Base-by-base conservation (phyloP, 1,140 invertebrate genomes). In the Dufourea novaeangliae region DNA sequence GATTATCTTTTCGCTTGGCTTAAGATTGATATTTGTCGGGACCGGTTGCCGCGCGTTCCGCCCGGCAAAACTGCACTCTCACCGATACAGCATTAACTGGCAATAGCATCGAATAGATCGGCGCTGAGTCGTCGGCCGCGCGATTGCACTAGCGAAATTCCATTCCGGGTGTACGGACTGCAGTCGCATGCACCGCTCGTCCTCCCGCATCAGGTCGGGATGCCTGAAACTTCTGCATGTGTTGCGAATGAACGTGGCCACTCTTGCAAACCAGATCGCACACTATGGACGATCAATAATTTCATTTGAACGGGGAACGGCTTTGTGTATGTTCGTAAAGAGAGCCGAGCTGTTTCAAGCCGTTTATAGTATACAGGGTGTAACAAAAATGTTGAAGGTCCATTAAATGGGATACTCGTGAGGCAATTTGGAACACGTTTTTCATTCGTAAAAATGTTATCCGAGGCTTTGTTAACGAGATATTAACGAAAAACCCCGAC, bases 1-100 rank as follows among this genome's bases (percentile, higher is more conserved):
- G 67, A 76, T 83, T 82, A 82, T 83, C 80, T 83, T 56, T 52
- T 83, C 81, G 81, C 81, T 83, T 78, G 61, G 75, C 80, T 83
- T 83, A 83, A 82, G 81, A 82, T 82, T 82, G 80, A 83, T 83
- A 82, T 57, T 56, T 73, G 67, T 54, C 70, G 3, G 22, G 20
- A 2, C 34, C 17, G 57, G 44, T 44, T 27, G 44, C 1, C 25
- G 41, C 75, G 46, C 63, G 41, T 66, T 32, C 59, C 0, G 8
- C 61, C 44, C 44, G 34, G 52, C 73, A 82, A 83, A 83, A 83
- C 80, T 83, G 79, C 67, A 72, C 67, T 68, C n/a, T 72, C 74
- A 62, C 46, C 79, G 64, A 82, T 78, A 82, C 73, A 74, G 81
- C 81, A 83, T 83, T 82, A 83, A 64, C 80, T 78, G 80, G 68